Conservation (phyloP, 2,797 vertebrate species). For the Cirrhinus mrigala region DNA sequence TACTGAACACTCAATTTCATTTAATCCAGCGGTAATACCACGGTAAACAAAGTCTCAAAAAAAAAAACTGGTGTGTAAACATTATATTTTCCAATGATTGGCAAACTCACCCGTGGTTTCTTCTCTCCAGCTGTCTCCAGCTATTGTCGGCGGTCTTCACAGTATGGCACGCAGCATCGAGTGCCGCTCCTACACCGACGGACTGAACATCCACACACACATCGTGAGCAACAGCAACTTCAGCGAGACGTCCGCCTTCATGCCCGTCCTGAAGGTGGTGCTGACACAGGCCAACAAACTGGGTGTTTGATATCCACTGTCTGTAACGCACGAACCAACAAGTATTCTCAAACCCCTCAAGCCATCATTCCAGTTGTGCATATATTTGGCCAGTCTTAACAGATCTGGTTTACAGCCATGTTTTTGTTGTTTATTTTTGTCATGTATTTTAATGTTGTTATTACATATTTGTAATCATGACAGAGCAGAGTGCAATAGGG, state of each 20-base stretch:
- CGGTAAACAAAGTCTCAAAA: background rate
- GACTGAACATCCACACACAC: constrained; percentile 94
- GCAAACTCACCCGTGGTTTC: background rate
- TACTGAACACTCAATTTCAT: background rate
- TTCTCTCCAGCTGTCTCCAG: constrained; percentile 87
- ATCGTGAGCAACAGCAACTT: constrained; percentile 98
- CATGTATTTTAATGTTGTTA: constrained; percentile 54
- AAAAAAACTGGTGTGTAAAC: too few relatives aligned
- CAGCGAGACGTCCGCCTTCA: constrained; percentile 97
- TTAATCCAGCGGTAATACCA: background rate
- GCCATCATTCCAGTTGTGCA: constrained; percentile 69
- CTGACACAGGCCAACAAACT: constrained; percentile 96
- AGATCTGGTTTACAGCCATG: constrained; percentile 46
- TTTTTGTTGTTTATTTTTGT: constrained; percentile 49
- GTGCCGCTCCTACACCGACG: constrained; percentile 86
- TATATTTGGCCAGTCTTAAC: constrained; percentile 58
- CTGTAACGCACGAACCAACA: constrained; percentile 1
- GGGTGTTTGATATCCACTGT: constrained; percentile 78
- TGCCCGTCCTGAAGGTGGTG: constrained; percentile 98
- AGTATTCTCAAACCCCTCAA: constrained; percentile 66
- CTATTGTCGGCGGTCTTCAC: constrained; percentile 91
- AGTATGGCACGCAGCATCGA: constrained; percentile 91
- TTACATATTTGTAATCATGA: constrained; percentile 65
- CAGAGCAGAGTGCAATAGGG: constrained; percentile 72
- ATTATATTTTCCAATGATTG: background rate